Base-by-base conservation (phyloP, 2,797 vertebrate genomes). In the Arnoldichthys spilopterus region DNA sequence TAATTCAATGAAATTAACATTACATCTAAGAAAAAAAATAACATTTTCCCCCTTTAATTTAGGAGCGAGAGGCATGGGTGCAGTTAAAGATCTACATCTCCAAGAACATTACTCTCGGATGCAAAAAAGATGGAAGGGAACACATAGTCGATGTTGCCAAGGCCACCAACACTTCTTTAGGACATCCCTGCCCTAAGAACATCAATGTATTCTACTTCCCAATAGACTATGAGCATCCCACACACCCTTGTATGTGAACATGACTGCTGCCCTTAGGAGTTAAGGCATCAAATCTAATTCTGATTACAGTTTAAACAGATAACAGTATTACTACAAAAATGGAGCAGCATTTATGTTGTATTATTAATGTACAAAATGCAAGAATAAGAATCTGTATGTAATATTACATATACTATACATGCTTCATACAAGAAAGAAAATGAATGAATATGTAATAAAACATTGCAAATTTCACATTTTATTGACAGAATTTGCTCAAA, bases 21-120 rank as follows among this genome's bases (percentile, higher is more conserved):
- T n/a, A n/a, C n/a, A n/a, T n/a, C n/a, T n/a, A n/a, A n/a, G n/a
- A n/a, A n/a, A n/a, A n/a, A n/a, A n/a, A n/a, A n/a, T n/a, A n/a
- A n/a, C n/a, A n/a, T 9, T 34, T 16, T n/a, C 0, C 37, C 40
- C 18, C 51, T 4, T 63, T 0, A 11, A 54, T 78, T 70, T 83
- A 93, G 93, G 87, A 64, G 9, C 84, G 87, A 40, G 85, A 94
- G 87, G 85, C 90, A 0, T 91, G 87, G 91, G 85, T 91, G n/a
- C 93, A 94, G 88, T 78, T 93, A 71, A 94, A 94, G 89, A 84
- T 93, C 62, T 68, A 24, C 13, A 26, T 94, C 73, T 87, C 85
- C 8, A 87, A 43, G 4, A 93, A 93, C 76, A 66, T 91, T 28
- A 94, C 91, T 0, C 0, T 90, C 0, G 91, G 91, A 77, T 94